phyloP scores from a whole-genome alignment of 2,888 invertebrate species.

The Caenorhabditis uteleia region DNA sequence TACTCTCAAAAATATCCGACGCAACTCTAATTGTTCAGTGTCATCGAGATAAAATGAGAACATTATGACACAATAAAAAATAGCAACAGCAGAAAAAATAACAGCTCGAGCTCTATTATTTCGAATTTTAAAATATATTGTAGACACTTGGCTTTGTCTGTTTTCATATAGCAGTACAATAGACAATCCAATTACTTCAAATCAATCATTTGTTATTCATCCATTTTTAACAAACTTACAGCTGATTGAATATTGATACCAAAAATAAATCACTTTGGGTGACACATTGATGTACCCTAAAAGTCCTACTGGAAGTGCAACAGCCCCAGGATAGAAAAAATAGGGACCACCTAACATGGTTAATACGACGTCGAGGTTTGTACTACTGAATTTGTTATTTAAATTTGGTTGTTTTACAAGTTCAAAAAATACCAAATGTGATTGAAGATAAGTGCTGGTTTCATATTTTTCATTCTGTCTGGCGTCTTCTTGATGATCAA shows the following conservation, averaged over 20 bases:
- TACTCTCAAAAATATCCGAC: slow-evolving; percentile 8
- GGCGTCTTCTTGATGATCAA: slow-evolving; percentile 14
- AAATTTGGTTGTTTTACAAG: no score
- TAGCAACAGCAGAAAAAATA: slow-evolving; percentile 5
- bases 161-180: slow-evolving; percentile 22
- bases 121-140: slow-evolving; percentile 6
- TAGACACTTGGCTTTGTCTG: slow-evolving; percentile 20
- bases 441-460: slow-evolving; percentile 5
- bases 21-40: slow-evolving; percentile 11
- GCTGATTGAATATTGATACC: slow-evolving; percentile 13
- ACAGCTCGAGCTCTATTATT: slow-evolving; percentile 3
- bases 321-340: slow-evolving; percentile 15
- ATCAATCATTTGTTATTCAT: background rate
- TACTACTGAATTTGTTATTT: no score
- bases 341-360: slow-evolving; percentile 9
- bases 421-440: no score
- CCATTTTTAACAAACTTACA: no score
- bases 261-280: slow-evolving; percentile 8
- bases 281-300: slow-evolving; percentile 1
- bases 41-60: slow-evolving; percentile 16
- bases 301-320: slow-evolving; percentile 11
- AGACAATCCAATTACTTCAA: slow-evolving; percentile 20
- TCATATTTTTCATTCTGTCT: slow-evolving; percentile 15
- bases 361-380: slow-evolving; percentile 21
- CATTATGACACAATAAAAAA: slow-evolving; percentile 4